A percentile compares a stretch with the other conserved stretches of the same genome.
These are phyloP conservation scores for Glyphotaelius pellucidus DNA, from an alignment of 2,888 invertebrate species.

Conservation along the genomic window DNA sequence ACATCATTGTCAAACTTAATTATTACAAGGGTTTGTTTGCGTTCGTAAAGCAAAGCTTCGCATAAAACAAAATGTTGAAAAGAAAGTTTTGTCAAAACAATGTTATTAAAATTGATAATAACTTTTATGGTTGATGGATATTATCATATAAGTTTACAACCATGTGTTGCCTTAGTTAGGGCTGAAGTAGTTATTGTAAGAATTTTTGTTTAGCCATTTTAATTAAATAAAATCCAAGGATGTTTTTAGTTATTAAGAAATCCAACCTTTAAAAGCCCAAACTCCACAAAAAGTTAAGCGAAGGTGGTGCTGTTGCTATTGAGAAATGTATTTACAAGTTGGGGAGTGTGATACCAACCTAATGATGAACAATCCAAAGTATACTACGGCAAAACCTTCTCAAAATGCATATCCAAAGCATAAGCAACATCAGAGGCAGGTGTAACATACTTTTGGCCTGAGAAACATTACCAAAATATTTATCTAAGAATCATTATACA, in stretches of 20 bases:
- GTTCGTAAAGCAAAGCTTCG: background rate
- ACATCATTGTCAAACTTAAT: background rate
- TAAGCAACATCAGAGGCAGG: slow-evolving; percentile 80
- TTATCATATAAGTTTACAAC: background rate
- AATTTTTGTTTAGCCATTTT: background rate
- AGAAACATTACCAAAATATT: slow-evolving; percentile 72
- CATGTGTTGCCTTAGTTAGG: background rate
- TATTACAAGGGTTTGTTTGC: background rate
- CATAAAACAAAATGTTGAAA: background rate
- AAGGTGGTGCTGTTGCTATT: slow-evolving; percentile 64
- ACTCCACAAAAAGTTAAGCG: slow-evolving; percentile 61
- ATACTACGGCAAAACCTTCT: slow-evolving; percentile 80
- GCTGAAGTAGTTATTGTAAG: background rate
- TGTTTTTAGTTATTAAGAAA: slow-evolving; percentile 20
- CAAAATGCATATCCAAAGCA: slow-evolving; percentile 80
- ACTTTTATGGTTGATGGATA: slow-evolving; percentile 21
- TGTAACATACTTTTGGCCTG: slow-evolving; percentile 79
- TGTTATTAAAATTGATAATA: background rate
- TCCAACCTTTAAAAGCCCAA: slow-evolving; percentile 34
- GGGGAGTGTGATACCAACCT: slow-evolving; percentile 76
- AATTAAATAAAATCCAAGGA: background rate
- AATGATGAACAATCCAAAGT: slow-evolving; percentile 80
- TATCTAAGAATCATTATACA: slow-evolving; percentile 25
- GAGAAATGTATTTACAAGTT: slow-evolving; percentile 63
- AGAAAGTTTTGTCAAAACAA: background rate